Evolutionary conservation across 2,888 invertebrate species (phyloP), one percentile per base, ranked within the genome.

Genomic region (Drosophila kanekoi): DNA sequence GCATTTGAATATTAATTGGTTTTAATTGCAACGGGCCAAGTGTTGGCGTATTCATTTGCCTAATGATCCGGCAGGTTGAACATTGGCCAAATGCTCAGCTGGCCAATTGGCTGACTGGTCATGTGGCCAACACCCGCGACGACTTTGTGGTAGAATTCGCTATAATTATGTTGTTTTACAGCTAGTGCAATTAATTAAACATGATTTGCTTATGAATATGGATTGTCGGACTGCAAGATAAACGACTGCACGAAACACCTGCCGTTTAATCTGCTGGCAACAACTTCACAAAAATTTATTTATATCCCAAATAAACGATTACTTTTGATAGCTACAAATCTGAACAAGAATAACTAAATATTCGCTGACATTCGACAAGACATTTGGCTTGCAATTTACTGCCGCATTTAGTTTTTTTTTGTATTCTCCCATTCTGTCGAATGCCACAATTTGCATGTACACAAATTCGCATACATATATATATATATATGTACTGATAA

Each of bases 81-180:
- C 57, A 60, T 37, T 65, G 59, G 41, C 33, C 47, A 68, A 32
- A 47, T 35, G 33, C 16, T 35, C 54, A 32, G 10, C 53, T 40
- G 40, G 40, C 48, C 54, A 62, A 65, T 44, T 52, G 70, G 48
- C n/a, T 43, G 44, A 43, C 49, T 52, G 47, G 45, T 52, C 41
- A 68, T 53, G 57, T 73, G 58, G 40, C 48, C 51, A 72, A 63
- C 74, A 62, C 59, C 60, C 52, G 45, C 71, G 23, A 62, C 57
- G 48, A 54, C 44, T 54, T 47, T 59, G 63, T 57, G 40, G 62
- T 61, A 68, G 75, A 67, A 75, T 62, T 73, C 43, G 59, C 57
- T 44, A 66, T 87, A 86, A 86, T 86, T 86, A 89, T 86, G 86
- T 82, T 86, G 89, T 86, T 89, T 80, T 66, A 85, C 77, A 74